phyloP scores from a whole-genome alignment of 2,113 vertebrate genomes.

The Urocolius indicus region DNA sequence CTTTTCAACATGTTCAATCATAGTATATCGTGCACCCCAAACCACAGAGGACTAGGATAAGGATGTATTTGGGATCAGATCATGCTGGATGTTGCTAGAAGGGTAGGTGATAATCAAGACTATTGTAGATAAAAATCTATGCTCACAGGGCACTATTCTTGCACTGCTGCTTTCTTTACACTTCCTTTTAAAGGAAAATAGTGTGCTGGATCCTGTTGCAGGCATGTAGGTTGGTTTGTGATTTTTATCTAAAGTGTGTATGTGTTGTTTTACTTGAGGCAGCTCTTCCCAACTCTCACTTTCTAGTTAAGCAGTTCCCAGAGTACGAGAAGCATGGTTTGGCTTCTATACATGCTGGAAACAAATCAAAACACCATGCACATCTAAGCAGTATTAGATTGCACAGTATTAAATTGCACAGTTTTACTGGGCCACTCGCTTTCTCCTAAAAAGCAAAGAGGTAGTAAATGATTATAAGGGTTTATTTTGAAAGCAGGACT shows the following conservation, averaged over 20 bases:
- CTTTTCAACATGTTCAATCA: background rate
- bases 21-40: background rate
- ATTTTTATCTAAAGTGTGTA: background rate
- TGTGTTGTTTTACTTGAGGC: background rate
- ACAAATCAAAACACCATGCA: background rate
- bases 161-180: background rate
- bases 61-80: background rate
- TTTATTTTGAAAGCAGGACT: background rate
- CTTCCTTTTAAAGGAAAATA: background rate
- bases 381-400: background rate
- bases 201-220: background rate
- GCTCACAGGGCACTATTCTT: background rate
- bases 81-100: background rate
- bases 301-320: constrained; percentile 33
- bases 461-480: background rate
- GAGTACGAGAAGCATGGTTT: constrained; percentile 1
- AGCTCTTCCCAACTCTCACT: background rate
- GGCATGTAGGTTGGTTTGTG: background rate
- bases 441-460: background rate
- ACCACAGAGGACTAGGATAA: background rate
- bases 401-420: background rate
- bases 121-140: constrained; percentile 4
- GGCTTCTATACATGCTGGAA: background rate
- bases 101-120: background rate
- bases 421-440: background rate